These are phyloP conservation scores for Meiosimyza decipiens DNA, from an alignment of 2,888 invertebrate genomes.

Conservation along the genomic window DNA sequence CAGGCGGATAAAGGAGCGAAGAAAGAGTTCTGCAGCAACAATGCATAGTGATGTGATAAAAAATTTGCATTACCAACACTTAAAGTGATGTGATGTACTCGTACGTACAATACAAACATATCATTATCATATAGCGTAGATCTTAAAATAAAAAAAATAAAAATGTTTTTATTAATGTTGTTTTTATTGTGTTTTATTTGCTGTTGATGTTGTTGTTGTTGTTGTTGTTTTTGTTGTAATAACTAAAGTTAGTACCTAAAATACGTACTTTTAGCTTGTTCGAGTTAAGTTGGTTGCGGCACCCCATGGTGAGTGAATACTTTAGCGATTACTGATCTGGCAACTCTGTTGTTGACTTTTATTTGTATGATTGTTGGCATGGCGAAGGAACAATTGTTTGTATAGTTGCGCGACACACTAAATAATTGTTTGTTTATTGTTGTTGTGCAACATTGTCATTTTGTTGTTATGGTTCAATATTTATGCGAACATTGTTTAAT, in stretches of 20 bases:
- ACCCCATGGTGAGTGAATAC: conserved; percentile 53
- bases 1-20: too few relatives aligned
- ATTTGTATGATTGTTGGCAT: conserved; percentile 35
- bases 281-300: conserved; percentile 42
- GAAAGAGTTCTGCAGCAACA: neutral
- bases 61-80: conserved; percentile 42
- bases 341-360: conserved; percentile 39
- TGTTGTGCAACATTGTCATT: conserved; percentile 37
- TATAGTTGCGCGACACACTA: conserved; percentile 43
- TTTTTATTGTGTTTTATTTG: too few relatives aligned
- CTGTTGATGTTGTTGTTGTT: too few relatives aligned
- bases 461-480: conserved; percentile 38
- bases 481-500: conserved; percentile 39
- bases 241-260: too few relatives aligned
- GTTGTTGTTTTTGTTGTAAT: too few relatives aligned
- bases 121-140: neutral
- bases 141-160: neutral
- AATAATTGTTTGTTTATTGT: conserved; percentile 64
- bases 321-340: conserved; percentile 50
- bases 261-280: too few relatives aligned
- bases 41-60: conserved; percentile 40
- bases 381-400: conserved; percentile 5
- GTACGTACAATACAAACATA: neutral
- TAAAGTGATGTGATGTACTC: conserved; percentile 8
- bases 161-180: too few relatives aligned